phyloP scores from a whole-genome alignment of 2,797 vertebrate genomes.

The Microctenopoma lineatum region DNA sequence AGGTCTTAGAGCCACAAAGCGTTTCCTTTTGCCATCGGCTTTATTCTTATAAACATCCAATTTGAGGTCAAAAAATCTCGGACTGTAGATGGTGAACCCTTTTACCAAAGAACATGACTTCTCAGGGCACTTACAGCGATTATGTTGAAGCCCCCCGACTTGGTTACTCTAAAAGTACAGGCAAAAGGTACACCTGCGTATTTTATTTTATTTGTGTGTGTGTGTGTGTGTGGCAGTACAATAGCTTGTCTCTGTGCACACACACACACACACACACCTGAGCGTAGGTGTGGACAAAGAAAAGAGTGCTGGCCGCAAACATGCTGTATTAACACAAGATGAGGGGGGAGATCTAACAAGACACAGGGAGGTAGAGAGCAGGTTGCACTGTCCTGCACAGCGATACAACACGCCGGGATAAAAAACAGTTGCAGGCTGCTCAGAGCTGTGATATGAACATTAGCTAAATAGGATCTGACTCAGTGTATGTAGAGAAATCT shows the following conservation, averaged over 20 bases:
- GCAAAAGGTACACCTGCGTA: constrained; percentile 24
- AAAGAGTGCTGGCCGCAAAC: not conserved
- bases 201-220: constrained; percentile 14
- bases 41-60: constrained; percentile 19
- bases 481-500: not conserved
- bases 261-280: not conserved
- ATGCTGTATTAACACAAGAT: not conserved
- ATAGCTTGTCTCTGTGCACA: not conserved
- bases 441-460: not conserved
- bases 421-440: not conserved
- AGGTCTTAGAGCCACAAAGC: constrained; percentile 30
- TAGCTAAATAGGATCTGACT: not conserved
- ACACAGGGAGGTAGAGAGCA: not conserved
- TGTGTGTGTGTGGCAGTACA: not conserved
- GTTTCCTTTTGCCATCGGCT: constrained; percentile 8
- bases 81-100: constrained; percentile 38
- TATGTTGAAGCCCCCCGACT: constrained; percentile 21
- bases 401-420: not conserved
- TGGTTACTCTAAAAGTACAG: constrained; percentile 17
- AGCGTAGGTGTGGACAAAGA: not conserved
- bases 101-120: constrained; percentile 54
- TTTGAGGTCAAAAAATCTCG: constrained; percentile 39
- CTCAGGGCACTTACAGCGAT: constrained; percentile 32
- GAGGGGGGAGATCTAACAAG: not conserved
- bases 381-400: not conserved